Evolutionary conservation across 2,888 invertebrate genomes (phyloP), one percentile per base, ranked within the genome.

Genomic region (Lithosia quadra): DNA sequence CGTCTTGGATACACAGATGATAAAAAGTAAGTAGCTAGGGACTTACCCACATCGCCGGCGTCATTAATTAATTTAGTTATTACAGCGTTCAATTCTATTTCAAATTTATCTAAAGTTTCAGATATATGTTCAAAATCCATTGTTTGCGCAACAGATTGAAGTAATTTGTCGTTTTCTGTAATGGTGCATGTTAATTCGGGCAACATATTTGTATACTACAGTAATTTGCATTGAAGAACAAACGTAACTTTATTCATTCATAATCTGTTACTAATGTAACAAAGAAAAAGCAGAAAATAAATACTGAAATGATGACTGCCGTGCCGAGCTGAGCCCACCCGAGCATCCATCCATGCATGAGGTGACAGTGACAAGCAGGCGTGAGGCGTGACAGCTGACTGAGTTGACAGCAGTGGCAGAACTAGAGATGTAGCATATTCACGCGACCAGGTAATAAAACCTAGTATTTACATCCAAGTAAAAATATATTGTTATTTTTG

Each of bases 61-160:
- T 88, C 86, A 76, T 88, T 83, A 67, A 94, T 90, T 69, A 91
- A 79, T 64, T 89, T 87, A 11, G 93, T 90, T 57, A 94, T 66
- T 60, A 83, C 76, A 53, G 78, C 79, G 82, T 94, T 94, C 8
- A 89, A 88, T 69, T 77, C 69, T 68, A 81, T 71, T 73, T 90
- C 90, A 83, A 94, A 93, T 49, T 86, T 86, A 82, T 91, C 86
- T 60, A 94, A 72, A 1, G 90, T 84, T 71, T 86, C 82, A 9
- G 87, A 77, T 67, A 89, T 81, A 64, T 85, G 72, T 18, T 84
- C 71, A 18, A 83, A 78, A 72, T 83, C 76, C n/a, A 88, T 79
- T 72, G 87, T 75, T 76, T 83, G 86, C 33, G 73, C 72, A 22
- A 91, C 34, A 33, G 80, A 81, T 49, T 90, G 81, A 13, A 90